Conservation (phyloP, 92 coral and sea anemone genomes). For the Meandrina meandrites region DNA sequence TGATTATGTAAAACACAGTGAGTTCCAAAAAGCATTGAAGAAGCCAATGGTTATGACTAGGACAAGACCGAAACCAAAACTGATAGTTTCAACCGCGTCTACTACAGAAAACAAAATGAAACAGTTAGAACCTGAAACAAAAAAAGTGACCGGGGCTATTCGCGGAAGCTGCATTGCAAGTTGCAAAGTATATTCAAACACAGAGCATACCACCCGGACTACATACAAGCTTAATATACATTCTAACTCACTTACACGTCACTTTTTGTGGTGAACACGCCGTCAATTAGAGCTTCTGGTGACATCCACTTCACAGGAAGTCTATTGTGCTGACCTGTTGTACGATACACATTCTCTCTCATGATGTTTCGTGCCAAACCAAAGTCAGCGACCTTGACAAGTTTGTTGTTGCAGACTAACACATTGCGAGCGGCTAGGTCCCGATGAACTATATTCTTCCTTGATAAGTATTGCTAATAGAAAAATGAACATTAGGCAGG, state of each 20-base stretch:
- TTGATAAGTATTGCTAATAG: background rate
- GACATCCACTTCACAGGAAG: background rate
- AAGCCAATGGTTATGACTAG: too few relatives aligned
- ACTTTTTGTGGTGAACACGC: background rate
- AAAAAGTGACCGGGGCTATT: too few relatives aligned
- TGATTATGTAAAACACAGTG: too few relatives aligned
- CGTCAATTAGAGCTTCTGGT: background rate
- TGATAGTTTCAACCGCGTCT: too few relatives aligned
- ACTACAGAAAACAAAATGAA: too few relatives aligned
- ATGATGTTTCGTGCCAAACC: background rate
- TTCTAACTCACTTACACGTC: background rate
- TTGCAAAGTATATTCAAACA: too few relatives aligned
- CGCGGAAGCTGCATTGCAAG: too few relatives aligned
- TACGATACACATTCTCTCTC: background rate
- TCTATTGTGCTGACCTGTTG: background rate
- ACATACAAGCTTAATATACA: too few relatives aligned
- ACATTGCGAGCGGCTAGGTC: conserved; percentile 1
- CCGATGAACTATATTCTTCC: background rate
- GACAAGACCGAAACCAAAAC: too few relatives aligned
- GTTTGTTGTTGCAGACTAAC: background rate
- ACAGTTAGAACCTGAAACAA: too few relatives aligned
- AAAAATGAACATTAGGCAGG: background rate
- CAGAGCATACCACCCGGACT: too few relatives aligned
- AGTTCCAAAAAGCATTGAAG: too few relatives aligned
- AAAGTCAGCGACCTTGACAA: background rate